Evolutionary conservation across 1,140 invertebrate genomes (phyloP).

Genomic region (Papilio polyxenes): DNA sequence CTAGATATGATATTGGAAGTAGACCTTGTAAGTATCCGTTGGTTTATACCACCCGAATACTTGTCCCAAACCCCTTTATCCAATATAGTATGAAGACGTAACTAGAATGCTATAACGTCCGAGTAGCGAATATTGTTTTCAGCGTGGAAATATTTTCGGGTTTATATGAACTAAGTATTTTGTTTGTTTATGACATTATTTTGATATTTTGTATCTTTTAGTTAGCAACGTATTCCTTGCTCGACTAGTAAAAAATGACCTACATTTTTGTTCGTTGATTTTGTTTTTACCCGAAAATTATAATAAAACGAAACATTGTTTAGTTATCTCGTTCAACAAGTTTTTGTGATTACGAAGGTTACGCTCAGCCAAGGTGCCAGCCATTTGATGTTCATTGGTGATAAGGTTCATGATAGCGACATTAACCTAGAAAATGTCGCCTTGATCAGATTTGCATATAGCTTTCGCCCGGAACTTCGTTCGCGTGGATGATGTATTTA

Average conservation of each 20-base stretch:
- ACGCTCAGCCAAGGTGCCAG: not conserved
- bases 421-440: constrained; percentile 12
- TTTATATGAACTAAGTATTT: too few species aligned
- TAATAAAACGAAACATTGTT: not conserved
- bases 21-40: not conserved
- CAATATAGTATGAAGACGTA: too few species aligned
- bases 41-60: too few species aligned
- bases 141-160: too few species aligned
- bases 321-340: not conserved
- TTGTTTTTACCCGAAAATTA: not conserved
- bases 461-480: not conserved
- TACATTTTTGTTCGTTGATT: not conserved
- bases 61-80: too few species aligned
- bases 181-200: not conserved
- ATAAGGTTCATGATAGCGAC: constrained; percentile 5
- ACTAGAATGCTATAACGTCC: too few species aligned
- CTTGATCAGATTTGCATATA: not conserved
- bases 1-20: not conserved
- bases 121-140: too few species aligned
- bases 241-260: not conserved
- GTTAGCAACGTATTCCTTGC: not conserved
- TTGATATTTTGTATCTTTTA: not conserved
- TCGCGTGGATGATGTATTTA: not conserved
- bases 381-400: constrained; percentile 6
- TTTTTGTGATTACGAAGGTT: not conserved